These are phyloP conservation scores for Agrochola macilenta DNA, from an alignment of 2,888 invertebrate species.

Conservation along the genomic window DNA sequence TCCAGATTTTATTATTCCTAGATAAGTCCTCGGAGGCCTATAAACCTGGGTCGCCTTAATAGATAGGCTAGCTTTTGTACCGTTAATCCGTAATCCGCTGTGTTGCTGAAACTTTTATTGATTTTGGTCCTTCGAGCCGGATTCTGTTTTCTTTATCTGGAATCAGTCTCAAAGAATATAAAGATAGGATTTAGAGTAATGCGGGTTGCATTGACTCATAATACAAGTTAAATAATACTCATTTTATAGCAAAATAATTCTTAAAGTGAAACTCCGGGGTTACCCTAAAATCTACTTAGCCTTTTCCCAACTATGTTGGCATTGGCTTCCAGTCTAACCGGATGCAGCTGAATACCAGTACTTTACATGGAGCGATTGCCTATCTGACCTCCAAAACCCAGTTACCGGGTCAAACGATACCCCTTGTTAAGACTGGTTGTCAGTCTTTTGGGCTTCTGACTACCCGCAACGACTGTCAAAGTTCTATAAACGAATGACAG, in stretches of 20 bases:
- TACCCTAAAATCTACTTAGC: not conserved
- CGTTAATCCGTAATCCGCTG: constrained; percentile 12
- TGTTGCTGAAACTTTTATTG: constrained; percentile 31
- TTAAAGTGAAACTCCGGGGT: not conserved
- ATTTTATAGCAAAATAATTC: not conserved
- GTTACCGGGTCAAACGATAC: no score
- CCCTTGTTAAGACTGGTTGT: no score
- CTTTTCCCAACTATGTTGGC: no score
- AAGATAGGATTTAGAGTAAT: not conserved
- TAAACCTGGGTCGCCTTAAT: constrained; percentile 16
- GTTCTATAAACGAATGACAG: no score
- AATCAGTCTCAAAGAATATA: not conserved
- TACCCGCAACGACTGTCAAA: no score
- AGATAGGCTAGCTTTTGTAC: constrained; percentile 3
- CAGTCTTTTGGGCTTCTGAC: no score
- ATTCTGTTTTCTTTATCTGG: not conserved
- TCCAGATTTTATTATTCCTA: constrained; percentile 36
- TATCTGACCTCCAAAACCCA: no score
- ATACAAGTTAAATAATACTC: not conserved
- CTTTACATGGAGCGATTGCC: no score
- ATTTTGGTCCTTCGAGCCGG: constrained; percentile 25
- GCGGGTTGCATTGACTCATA: not conserved
- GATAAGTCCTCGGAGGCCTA: constrained; percentile 21
- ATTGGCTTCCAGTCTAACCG: no score
- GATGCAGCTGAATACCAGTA: no score